Base-by-base conservation (phyloP, 2,888 invertebrate species). In the Noctua janthina region DNA sequence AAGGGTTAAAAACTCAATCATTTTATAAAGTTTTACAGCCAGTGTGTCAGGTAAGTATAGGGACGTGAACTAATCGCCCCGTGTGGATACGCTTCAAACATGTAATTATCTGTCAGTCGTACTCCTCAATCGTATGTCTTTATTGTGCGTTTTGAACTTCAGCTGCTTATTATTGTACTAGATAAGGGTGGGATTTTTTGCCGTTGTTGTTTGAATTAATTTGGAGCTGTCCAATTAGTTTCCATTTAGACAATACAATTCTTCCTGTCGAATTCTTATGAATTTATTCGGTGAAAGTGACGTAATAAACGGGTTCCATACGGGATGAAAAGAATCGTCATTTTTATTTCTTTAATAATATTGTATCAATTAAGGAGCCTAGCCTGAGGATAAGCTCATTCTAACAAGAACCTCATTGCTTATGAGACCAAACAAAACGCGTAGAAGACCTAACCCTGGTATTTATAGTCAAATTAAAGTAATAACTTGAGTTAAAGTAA, bases 41-140 rank as follows among this genome's bases (percentile, higher is more conserved):
- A 68, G 73, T 76, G 68, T 85, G 67, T 23, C 20, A 35, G 77
- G 62, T 88, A 76, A 88, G 56, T 71, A 29, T 6, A 3, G 78
- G 69, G 85, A 78, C 67, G 86, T 76, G 64, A 70, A 73, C 13
- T 46, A 43, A 81, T 77, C 75, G 23, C 73, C 72, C 69, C 39
- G 82, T 68, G 89, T 87, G 82, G 84, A 88, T 88, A 85, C 82
- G 69, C 79, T 87, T 83, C 85, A 84, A 92, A 91, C 90, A 89
- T 92, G 80, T 90, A 78, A 93, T 93, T 93, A 92, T 20, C 84
- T 81, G 87, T 85, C 91, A 79, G 89, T 84, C 90, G 80, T 85
- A 83, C 85, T 62, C 76, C 56, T 83, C 87, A 90, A 90, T 91
- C 87, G 91, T 82, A 91, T 88, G 86, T 90, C 84, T 85, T 77